Percentiles rank a stretch among this genome's conserved stretches.
phyloP scores from a whole-genome alignment of 2,888 invertebrate genomes.

The Diloba caeruleocephala region DNA sequence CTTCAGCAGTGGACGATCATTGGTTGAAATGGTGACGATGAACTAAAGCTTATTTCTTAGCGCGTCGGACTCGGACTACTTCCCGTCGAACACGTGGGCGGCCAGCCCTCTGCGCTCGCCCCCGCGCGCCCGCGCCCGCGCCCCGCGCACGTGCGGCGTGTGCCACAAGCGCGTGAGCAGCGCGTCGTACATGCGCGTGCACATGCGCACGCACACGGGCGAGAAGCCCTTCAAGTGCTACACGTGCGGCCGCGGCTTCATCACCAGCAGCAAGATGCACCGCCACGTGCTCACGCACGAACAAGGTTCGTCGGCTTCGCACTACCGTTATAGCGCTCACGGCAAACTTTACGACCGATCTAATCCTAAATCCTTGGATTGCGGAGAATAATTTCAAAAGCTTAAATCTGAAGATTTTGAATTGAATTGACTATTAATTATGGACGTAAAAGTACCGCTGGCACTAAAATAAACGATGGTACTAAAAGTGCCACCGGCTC shows the following conservation, averaged over 20 bases:
- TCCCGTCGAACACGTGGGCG: conserved; percentile 80
- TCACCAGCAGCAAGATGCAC: conserved; percentile 82
- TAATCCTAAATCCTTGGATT: no score
- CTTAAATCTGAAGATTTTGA: no score
- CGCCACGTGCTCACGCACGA: conserved; percentile 78
- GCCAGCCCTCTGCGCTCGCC: conserved; percentile 47
- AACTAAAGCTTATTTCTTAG: conserved; percentile 59
- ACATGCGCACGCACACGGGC: conserved; percentile 80
- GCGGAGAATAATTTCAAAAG: no score
- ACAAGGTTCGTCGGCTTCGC: conserved; percentile 57
- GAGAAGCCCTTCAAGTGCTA: conserved; percentile 80
- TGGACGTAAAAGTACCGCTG: no score
- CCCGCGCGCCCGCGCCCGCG: conserved; percentile 45
- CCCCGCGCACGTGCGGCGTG: conserved; percentile 60
- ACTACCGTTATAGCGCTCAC: no score
- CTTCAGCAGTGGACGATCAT: no score
- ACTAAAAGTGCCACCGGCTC: no score
- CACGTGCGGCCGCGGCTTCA: conserved; percentile 74
- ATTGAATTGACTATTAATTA: no score
- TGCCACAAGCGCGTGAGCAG: conserved; percentile 76
- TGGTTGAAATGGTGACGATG: no score
- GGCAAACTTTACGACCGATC: no score
- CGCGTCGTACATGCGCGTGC: conserved; percentile 74
- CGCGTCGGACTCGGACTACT: conserved; percentile 77
- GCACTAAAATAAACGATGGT: no score